Conservation (phyloP, 2,797 vertebrate genomes). For the Sebastes glaucus region DNA sequence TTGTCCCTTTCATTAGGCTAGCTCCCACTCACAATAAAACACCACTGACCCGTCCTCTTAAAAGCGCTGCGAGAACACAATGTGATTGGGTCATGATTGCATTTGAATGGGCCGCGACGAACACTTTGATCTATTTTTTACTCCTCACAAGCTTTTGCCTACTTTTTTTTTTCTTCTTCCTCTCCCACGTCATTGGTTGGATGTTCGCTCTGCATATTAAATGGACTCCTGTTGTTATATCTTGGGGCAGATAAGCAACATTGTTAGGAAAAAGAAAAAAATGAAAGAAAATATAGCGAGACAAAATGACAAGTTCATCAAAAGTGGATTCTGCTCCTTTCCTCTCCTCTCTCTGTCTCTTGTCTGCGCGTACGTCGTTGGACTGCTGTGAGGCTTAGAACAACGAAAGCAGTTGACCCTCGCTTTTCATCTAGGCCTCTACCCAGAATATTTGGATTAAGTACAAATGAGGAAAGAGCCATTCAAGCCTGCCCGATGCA, state of each 20-base stretch:
- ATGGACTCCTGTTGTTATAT: conserved; percentile 21
- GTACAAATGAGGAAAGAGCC: conserved; percentile 65
- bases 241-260: background rate
- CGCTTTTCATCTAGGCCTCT: conserved; percentile 54
- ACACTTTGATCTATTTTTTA: conserved; percentile 88
- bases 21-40: conserved; percentile 86
- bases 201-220: conserved; percentile 67
- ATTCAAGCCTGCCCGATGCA: conserved; percentile 55
- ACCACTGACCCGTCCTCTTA: conserved; percentile 85
- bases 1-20: conserved; percentile 91
- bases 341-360: background rate
- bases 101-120: conserved; percentile 82
- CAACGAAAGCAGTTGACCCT: conserved; percentile 61
- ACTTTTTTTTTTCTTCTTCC: conserved; percentile 1
- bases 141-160: conserved; percentile 40
- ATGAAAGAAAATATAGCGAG: background rate
- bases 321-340: background rate
- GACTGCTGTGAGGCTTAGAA: conserved; percentile 12
- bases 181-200: conserved; percentile 63
- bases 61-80: conserved; percentile 81
- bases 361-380: background rate
- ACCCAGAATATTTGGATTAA: conserved; percentile 75
- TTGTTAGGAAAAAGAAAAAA: conserved; percentile 5
- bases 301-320: background rate
- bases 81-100: conserved; percentile 86